Conservation (phyloP, 2,888 invertebrate genomes). For the Metalampra italica region DNA sequence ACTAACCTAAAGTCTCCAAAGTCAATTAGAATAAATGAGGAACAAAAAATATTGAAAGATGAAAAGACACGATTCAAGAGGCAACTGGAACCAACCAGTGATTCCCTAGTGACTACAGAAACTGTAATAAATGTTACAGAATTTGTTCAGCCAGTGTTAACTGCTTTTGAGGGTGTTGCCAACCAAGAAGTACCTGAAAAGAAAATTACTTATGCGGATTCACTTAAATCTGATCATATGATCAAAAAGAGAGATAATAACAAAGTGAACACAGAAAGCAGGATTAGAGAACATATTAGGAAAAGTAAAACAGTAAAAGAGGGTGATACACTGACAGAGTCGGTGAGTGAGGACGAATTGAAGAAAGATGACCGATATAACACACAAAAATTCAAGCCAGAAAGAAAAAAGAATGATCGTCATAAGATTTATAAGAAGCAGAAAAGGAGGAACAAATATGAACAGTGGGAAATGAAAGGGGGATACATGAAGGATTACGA, state of each 20-base stretch:
- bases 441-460: slow-evolving; percentile 64
- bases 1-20: slow-evolving; percentile 26
- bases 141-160: slow-evolving; percentile 9
- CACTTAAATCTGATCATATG: slow-evolving; percentile 40
- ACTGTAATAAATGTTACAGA: slow-evolving; percentile 16
- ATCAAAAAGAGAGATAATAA: slow-evolving; percentile 27
- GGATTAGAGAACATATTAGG: slow-evolving; percentile 64
- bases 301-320: slow-evolving; percentile 34
- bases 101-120: slow-evolving; percentile 13
- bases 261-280: slow-evolving; percentile 35
- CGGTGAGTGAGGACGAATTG: slow-evolving; percentile 54
- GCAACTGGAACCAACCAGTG: slow-evolving; percentile 16
- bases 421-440: slow-evolving; percentile 60
- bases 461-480: slow-evolving; percentile 69
- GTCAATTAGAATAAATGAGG: slow-evolving; percentile 30
- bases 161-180: slow-evolving; percentile 13
- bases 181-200: slow-evolving; percentile 19
- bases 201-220: slow-evolving; percentile 59
- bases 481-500: slow-evolving; percentile 63
- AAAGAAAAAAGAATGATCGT: slow-evolving; percentile 55
- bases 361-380: slow-evolving; percentile 62
- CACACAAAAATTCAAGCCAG: slow-evolving; percentile 45
- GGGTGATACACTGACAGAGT: slow-evolving; percentile 25
- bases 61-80: slow-evolving; percentile 18
- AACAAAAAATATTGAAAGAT: slow-evolving; percentile 24